A percentile compares a stretch with the other conserved stretches of the same genome.
These are phyloP conservation scores for Neolamprologus kungweensis DNA, from an alignment of 2,113 vertebrate genomes.

Conservation along the genomic window DNA sequence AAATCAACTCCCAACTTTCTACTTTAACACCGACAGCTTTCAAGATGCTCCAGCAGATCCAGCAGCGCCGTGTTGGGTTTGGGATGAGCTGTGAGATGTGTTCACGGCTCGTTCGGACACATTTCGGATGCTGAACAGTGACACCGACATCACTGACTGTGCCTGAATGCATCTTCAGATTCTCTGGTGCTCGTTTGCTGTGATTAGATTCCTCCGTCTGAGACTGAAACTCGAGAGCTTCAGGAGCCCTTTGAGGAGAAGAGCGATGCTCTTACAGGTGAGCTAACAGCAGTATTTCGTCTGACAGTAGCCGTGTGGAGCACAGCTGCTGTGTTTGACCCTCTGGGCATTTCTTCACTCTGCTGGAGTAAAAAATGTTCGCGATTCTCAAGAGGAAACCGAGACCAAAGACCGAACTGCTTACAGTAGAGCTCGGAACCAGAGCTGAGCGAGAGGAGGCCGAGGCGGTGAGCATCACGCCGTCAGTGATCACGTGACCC, in stretches of 20 bases:
- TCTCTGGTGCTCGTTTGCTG: not conserved
- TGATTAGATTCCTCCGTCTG: not conserved
- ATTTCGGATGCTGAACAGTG: not conserved
- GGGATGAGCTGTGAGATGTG: not conserved
- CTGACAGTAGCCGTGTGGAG: not conserved
- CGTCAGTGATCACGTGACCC: not conserved
- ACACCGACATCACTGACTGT: not conserved
- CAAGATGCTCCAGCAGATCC: fast-evolving
- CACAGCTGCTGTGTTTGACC: not conserved
- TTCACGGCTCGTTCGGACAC: not conserved
- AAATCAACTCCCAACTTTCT: not conserved
- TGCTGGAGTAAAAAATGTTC: not conserved
- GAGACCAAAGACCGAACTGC: not conserved
- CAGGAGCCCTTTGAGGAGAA: not conserved
- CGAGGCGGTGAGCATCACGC: not conserved
- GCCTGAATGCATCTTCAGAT: not conserved
- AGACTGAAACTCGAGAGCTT: not conserved
- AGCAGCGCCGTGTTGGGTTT: not conserved
- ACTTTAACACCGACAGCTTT: not conserved
- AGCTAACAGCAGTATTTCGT: not conserved
- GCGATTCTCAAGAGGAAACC: not conserved
- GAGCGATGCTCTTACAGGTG: not conserved
- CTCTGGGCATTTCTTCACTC: not conserved
- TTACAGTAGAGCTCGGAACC: not conserved
- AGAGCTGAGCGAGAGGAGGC: not conserved